Conservation (phyloP, 1,140 invertebrate species). For the Pemphigus obesinymphae region DNA sequence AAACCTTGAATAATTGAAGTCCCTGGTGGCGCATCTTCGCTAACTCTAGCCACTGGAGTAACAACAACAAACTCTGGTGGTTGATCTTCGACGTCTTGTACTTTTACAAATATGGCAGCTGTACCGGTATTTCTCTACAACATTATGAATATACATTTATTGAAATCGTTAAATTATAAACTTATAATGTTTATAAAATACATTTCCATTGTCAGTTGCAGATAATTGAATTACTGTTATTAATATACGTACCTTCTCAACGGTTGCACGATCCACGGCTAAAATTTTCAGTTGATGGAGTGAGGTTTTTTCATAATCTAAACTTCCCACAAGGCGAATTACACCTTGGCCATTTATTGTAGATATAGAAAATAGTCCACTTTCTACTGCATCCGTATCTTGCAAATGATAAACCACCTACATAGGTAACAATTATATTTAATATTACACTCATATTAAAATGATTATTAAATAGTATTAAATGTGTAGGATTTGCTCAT, state of each 20-base stretch:
- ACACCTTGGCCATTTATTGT: slow-evolving; percentile 85
- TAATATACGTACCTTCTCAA: slow-evolving; percentile 59
- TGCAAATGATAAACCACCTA: slow-evolving; percentile 58
- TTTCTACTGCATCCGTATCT: slow-evolving; percentile 71
- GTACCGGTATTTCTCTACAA: slow-evolving; percentile 71
- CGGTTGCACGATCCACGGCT: slow-evolving; percentile 78
- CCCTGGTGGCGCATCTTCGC: slow-evolving; percentile 76
- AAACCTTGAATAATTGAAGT: slow-evolving; percentile 74
- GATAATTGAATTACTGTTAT: neutral
- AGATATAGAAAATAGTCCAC: slow-evolving; percentile 66
- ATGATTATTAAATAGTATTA: neutral
- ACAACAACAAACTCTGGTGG: slow-evolving; percentile 84
- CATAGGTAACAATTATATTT: neutral
- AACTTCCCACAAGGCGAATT: slow-evolving; percentile 64
- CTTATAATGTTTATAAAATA: no score
- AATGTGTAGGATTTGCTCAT: neutral
- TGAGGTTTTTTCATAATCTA: slow-evolving; percentile 85
- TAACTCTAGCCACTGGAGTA: slow-evolving; percentile 77
- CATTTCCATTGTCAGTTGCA: neutral
- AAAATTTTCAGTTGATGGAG: slow-evolving; percentile 80
- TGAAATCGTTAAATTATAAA: neutral
- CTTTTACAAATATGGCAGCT: slow-evolving; percentile 79
- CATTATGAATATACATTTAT: neutral
- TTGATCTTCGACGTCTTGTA: slow-evolving; percentile 84
- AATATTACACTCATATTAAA: neutral